A percentile compares a stretch with the other conserved stretches of the same genome.
Conservation (phyloP, 1,140 invertebrate species). For the Drosophila aff. region DNA sequence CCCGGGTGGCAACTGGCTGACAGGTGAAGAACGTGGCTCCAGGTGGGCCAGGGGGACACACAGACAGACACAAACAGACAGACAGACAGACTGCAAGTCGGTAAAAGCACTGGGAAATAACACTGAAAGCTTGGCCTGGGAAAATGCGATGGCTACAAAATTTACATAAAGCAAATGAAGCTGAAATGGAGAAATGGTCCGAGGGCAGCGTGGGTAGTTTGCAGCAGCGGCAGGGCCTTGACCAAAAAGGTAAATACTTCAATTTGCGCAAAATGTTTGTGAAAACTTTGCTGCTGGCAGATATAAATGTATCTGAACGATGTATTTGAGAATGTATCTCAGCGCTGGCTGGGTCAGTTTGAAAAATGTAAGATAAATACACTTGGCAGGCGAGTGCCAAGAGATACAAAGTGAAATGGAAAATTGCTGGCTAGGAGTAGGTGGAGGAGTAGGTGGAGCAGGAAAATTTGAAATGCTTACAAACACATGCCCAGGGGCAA, state of each 20-base stretch:
- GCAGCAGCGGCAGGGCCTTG: neutral
- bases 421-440: slow-evolving; percentile 30
- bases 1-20: slow-evolving; percentile 63
- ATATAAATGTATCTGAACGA: slow-evolving; percentile 7
- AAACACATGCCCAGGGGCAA: neutral
- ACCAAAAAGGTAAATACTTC: slow-evolving; percentile 73
- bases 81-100: slow-evolving; percentile 37
- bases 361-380: slow-evolving; percentile 74
- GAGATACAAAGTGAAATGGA: slow-evolving; percentile 66
- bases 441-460: neutral
- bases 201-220: slow-evolving; percentile 8
- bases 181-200: slow-evolving; percentile 60
- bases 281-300: slow-evolving; percentile 2
- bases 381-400: slow-evolving; percentile 22
- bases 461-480: slow-evolving; percentile 68
- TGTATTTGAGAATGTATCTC: slow-evolving; percentile 3
- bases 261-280: slow-evolving; percentile 75
- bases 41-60: neutral
- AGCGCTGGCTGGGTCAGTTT: slow-evolving; percentile 57
- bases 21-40: slow-evolving; percentile 54
- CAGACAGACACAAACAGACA: neutral
- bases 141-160: slow-evolving; percentile 23
- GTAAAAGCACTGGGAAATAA: slow-evolving; percentile 72
- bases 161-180: slow-evolving; percentile 81
- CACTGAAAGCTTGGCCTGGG: slow-evolving; percentile 46